Base-by-base conservation (phyloP, 2,888 invertebrate genomes). In the Tenodera sinensis region DNA sequence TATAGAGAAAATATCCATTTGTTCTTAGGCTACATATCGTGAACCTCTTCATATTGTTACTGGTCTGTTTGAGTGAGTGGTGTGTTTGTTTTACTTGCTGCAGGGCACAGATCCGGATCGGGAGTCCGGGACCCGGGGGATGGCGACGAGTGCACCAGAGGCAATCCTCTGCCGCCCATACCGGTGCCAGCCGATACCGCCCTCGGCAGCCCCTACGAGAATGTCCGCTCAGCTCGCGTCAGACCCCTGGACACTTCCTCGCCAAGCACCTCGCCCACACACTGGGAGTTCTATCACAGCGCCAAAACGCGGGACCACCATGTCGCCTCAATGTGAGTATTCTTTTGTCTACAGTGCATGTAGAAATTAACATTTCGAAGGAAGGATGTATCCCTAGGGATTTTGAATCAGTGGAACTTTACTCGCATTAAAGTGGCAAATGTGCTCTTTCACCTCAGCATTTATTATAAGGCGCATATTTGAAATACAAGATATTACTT, bases 201-300 rank as follows among this genome's bases (percentile, higher is more conserved):
- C 91, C 93, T 95, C 92, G 95, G 95, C 89, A 95, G 95, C 92
- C 96, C 95, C 27, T 95, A 95, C 92, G 96, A 96, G 91, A 95
- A 95, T 91, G 95, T 95, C 83, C 93, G 95, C 88, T 94, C 95
- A 15, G 93, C 86, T 85, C 88, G 90, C 14, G 90, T 88, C 14
- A 71, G 84, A 15, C 27, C 42, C 30, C 94, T 94, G 83, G 94
- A 94, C 91, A 94, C 94, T 89, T 92, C 93, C 88, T 95, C 95
- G 9, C 94, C 95, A 34, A 94, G 93, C 28, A 94, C 94, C 3
- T 95, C 95, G 30, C 95, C 95, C 30, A 94, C 94, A 90, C 93
- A 94, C 91, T 94, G 94, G 94, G 94, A 94, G 91, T 94, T 94
- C 91, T 94, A 94, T 92, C 93, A 94, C 91, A 88, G 84, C 28